A percentile compares a stretch with the other conserved stretches of the same genome.
Evolutionary conservation across 2,888 invertebrate genomes (phyloP).

Genomic region (Pharmacophagus antenor): DNA sequence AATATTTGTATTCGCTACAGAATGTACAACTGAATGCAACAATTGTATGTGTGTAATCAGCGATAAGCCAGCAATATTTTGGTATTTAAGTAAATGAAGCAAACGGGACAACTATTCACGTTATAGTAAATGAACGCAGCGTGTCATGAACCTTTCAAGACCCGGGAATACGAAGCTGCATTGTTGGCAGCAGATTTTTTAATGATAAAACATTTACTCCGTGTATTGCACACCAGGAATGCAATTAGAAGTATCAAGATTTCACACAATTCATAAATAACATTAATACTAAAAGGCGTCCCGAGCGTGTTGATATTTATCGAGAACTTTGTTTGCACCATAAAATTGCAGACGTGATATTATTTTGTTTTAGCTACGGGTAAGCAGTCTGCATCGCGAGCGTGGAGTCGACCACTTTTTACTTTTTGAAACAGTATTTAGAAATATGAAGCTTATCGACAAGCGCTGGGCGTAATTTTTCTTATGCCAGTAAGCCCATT

Average conservation of each 20-base stretch:
- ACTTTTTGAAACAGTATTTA: conserved; percentile 23
- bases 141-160: no score
- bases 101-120: no score
- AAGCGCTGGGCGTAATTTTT: conserved; percentile 52
- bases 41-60: no score
- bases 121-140: no score
- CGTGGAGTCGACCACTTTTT: conserved; percentile 17
- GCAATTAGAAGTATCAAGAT: conserved; percentile 13
- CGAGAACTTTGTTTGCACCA: conserved; percentile 27
- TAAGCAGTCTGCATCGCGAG: conserved; percentile 8
- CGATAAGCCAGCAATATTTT: no score
- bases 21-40: no score
- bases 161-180: no score
- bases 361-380: conserved; percentile 26
- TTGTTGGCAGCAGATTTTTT: background rate
- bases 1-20: no score
- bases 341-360: conserved; percentile 28
- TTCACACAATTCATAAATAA: conserved; percentile 23
- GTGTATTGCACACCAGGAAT: background rate
- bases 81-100: no score
- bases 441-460: conserved; percentile 41
- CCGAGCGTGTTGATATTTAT: conserved; percentile 27
- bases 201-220: background rate
- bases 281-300: conserved; percentile 14
- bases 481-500: conserved; percentile 55